Conservation (phyloP, 1,140 invertebrate genomes). For the Condylostylus longicornis region DNA sequence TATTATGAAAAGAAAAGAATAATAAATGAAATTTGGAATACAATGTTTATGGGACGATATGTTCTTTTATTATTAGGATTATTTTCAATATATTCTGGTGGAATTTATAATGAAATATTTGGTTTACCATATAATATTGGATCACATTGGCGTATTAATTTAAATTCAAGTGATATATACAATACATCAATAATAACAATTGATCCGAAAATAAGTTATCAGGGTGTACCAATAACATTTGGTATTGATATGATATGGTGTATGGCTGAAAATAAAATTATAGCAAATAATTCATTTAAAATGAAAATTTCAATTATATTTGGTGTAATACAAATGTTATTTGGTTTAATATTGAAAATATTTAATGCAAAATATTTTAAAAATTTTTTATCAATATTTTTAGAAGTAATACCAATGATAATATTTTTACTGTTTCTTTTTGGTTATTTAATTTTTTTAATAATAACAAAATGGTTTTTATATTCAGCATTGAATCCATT, state of each 20-base stretch:
- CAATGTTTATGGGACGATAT: conserved; percentile 69
- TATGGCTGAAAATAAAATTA: conserved; percentile 62
- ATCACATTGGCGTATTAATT: background rate
- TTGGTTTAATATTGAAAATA: conserved; percentile 63
- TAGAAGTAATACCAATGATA: conserved; percentile 81
- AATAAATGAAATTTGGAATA: conserved; percentile 53
- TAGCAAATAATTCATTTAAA: conserved; percentile 88
- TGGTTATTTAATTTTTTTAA: conserved; percentile 74
- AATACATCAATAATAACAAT: background rate
- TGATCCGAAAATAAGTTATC: too few relatives aligned
- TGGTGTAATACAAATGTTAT: conserved; percentile 86
- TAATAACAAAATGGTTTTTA: conserved; percentile 76
- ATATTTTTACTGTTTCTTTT: conserved; percentile 76
- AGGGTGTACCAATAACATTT: too few relatives aligned
- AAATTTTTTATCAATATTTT: conserved; percentile 49
- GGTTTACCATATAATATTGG: background rate
- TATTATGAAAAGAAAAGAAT: conserved; percentile 27
- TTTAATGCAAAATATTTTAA: background rate
- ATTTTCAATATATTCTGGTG: conserved; percentile 42
- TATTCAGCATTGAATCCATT: background rate
- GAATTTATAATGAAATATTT: background rate
- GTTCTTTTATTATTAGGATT: conserved; percentile 64
- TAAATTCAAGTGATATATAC: conserved; percentile 16
- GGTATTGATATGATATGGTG: background rate
- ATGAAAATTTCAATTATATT: conserved; percentile 94